phyloP scores from a whole-genome alignment of 2,113 vertebrate genomes.

The Xenopus laevis region DNA sequence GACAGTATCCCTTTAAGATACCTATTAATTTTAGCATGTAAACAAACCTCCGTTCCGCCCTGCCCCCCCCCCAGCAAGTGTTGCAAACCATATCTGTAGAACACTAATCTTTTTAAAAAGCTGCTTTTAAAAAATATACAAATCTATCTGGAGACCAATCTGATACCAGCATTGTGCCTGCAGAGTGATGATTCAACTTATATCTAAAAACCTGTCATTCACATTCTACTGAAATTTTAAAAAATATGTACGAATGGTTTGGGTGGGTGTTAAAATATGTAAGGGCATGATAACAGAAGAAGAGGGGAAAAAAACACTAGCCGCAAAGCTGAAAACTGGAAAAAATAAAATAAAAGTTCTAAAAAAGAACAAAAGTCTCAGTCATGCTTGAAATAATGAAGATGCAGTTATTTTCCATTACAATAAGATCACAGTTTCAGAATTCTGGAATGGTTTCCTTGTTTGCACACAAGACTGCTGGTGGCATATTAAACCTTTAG shows the following conservation, averaged over 20 bases:
- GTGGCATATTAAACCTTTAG: neutral
- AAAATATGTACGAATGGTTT: conserved; percentile 53
- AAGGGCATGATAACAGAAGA: conserved; percentile 61
- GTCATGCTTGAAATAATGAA: conserved; percentile 10
- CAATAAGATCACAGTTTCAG: neutral
- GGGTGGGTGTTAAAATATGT: conserved; percentile 68
- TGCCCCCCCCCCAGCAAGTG: conserved; percentile 47
- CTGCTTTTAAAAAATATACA: conserved; percentile 61
- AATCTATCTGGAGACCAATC: conserved; percentile 72
- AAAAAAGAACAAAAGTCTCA: conserved; percentile 40
- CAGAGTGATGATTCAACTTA: conserved; percentile 70
- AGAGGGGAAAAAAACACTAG: conserved; percentile 55
- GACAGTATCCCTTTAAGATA: conserved; percentile 33
- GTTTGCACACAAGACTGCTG: neutral
- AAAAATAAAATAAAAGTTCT: conserved; percentile 41
- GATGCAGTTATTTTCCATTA: conserved; percentile 6
- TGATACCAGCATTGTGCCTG: conserved; percentile 68
- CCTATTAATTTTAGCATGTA: conserved; percentile 51
- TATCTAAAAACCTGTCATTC: conserved; percentile 74
- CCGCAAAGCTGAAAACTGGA: conserved; percentile 56
- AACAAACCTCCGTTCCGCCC: conserved; percentile 57
- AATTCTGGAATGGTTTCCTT: neutral
- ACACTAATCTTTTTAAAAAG: conserved; percentile 67
- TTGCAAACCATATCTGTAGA: conserved; percentile 58
- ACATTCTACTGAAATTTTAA: conserved; percentile 56